These are phyloP conservation scores for Eptesicus fuscus DNA, from an alignment of 2,113 vertebrate species.

Conservation along the genomic window DNA sequence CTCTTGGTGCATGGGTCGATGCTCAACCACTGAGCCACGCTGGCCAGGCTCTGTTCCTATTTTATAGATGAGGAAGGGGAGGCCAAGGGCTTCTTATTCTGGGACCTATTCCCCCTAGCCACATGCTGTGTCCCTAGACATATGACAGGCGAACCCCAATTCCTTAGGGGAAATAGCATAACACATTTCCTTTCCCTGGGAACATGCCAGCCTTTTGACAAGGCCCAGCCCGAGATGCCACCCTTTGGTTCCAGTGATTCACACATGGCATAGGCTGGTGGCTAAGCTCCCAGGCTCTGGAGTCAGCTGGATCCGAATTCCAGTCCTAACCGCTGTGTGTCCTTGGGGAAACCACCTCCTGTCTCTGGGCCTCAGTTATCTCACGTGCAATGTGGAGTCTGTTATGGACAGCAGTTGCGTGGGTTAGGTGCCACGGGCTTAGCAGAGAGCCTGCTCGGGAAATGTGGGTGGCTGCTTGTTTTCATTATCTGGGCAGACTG, in stretches of 20 bases:
- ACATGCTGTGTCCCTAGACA: background rate
- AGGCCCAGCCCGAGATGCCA: background rate
- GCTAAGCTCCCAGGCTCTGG: background rate
- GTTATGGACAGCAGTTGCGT: rapidly evolving
- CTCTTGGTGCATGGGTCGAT: too few species aligned
- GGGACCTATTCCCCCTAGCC: background rate
- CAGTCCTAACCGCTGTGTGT: background rate
- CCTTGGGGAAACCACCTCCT: background rate
- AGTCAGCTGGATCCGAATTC: background rate
- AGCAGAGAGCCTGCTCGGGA: rapidly evolving
- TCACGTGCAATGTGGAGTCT: rapidly evolving
- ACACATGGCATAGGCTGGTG: rapidly evolving
- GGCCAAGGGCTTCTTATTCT: background rate
- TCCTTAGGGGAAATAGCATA: background rate
- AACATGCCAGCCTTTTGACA: background rate
- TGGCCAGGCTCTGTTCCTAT: background rate
- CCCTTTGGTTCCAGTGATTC: too few species aligned
- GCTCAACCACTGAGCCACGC: too few species aligned
- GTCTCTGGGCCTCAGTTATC: background rate
- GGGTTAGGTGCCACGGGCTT: rapidly evolving
- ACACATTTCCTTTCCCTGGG: background rate
- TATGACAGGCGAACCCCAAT: background rate
- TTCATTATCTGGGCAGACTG: rapidly evolving
- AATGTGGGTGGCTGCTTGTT: rapidly evolving
- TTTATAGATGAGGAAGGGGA: background rate